phyloP scores from a whole-genome alignment of 2,888 invertebrate species.

The Platycheirus rosarum region DNA sequence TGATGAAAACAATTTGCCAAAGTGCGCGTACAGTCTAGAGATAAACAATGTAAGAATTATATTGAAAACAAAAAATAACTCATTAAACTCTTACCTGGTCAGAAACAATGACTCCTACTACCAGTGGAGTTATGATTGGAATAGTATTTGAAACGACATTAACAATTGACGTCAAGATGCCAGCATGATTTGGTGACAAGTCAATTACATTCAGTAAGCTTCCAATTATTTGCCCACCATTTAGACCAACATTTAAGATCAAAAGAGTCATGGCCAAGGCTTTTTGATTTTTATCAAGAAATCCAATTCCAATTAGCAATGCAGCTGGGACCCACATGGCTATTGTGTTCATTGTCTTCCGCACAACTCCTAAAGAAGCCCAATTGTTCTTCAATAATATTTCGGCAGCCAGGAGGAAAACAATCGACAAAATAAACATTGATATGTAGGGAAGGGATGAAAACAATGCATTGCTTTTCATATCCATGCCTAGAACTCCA shows the following conservation, averaged over 20 bases:
- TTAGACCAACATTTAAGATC: constrained; percentile 83
- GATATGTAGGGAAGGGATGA: constrained; percentile 84
- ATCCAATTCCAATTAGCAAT: constrained; percentile 84
- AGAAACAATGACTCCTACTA: constrained; percentile 83
- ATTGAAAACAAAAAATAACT: background rate
- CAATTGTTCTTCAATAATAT: constrained; percentile 80
- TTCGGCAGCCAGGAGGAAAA: constrained; percentile 83
- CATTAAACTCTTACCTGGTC: constrained; percentile 76
- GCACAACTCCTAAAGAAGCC: constrained; percentile 79
- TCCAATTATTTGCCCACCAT: constrained; percentile 83
- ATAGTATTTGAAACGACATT: constrained; percentile 85
- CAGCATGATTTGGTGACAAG: constrained; percentile 86
- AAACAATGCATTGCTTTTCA: constrained; percentile 83
- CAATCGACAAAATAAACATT: constrained; percentile 82
- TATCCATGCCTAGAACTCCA: constrained; percentile 85
- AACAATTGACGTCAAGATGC: constrained; percentile 86
- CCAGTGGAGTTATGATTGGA: constrained; percentile 85
- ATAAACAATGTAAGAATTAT: background rate
- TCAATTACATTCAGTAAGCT: constrained; percentile 84
- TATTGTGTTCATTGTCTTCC: constrained; percentile 79
- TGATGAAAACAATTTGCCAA: constrained; percentile 88
- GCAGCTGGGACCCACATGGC: constrained; percentile 84
- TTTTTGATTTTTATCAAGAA: constrained; percentile 81
- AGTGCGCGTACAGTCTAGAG: constrained; percentile 84
- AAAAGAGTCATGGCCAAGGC: constrained; percentile 83